Base-by-base conservation (phyloP, 2,888 invertebrate genomes). In the Boloria euphrosyne region DNA sequence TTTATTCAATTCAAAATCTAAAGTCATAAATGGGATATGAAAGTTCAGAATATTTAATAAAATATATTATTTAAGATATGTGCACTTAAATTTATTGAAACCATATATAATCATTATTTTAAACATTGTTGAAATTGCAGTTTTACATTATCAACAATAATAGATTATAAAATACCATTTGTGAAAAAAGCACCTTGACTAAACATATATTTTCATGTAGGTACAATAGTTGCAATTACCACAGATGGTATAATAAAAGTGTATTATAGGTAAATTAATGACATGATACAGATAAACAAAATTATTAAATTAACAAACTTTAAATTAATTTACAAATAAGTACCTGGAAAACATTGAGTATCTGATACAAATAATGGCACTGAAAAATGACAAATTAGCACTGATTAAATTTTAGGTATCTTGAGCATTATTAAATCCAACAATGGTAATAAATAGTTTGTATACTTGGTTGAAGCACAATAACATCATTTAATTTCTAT, bases 81-180 rank as follows among this genome's bases (percentile, higher is more conserved):
- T 86, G 85, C 85, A 85, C 81, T 84, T 85, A 84, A 85, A 85
- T 85, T 84, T 84, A 85, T 81, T 85, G 80, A 83, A 85, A 83
- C 76, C 79, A 80, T 80, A 78, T 69, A 63, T 63, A 66, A 65
- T 60, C 57, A 63, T 61, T 65, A 60, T 57, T 53, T 57, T 67
- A 65, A 51, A 69, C 62, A 67, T 57, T 62, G 67, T 65, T 67
- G 59, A 65, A 54, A 67, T 67, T 65, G 50, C 64, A 53, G 58
- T 58, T 62, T 17, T 57, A 62, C 55, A 66, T 51, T 51, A 61
- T 68, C 68, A 68, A 70, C 55, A 67, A 54, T 43, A 49, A 49
- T 65, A 62, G 59, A n/a, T n/a, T n/a, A n/a, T n/a, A n/a, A n/a
- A 65, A 62, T 44, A 63, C 65, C 65, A 68, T 68, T 61, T 66